phyloP scores from a whole-genome alignment of 1,140 invertebrate species.

The Agrilus planipennis region DNA sequence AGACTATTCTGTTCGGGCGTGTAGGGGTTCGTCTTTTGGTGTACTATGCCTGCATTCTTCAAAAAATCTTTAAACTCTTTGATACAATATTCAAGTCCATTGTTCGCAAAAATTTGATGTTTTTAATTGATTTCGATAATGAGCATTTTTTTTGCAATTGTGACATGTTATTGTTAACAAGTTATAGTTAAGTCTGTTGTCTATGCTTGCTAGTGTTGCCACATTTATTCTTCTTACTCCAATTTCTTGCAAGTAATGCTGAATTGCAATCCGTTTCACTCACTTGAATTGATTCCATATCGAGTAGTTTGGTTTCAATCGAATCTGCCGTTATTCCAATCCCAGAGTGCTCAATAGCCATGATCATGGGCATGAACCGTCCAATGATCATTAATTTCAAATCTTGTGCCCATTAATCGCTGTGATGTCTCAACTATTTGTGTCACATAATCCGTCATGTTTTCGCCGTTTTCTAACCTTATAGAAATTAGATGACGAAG shows the following conservation, averaged over 20 bases:
- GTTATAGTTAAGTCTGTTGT: constrained; percentile 12
- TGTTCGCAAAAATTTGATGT: constrained; percentile 25
- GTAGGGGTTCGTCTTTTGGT: constrained; percentile 23
- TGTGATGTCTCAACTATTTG: no score
- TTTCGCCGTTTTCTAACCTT: no score
- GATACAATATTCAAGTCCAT: constrained; percentile 1
- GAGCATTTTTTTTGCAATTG: constrained; percentile 29
- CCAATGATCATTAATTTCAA: no score
- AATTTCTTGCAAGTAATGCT: constrained; percentile 6
- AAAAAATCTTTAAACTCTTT: constrained; percentile 20
- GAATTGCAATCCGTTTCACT: background rate
- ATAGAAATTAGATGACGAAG: no score
- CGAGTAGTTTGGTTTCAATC: no score
- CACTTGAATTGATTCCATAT: no score
- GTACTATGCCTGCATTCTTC: constrained; percentile 18
- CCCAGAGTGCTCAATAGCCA: no score
- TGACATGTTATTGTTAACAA: constrained; percentile 21
- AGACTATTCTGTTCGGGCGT: constrained; percentile 35
- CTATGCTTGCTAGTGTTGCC: no score
- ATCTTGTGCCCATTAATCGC: no score
- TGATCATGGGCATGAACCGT: no score
- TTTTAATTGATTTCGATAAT: constrained; percentile 12
- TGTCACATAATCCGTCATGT: no score
- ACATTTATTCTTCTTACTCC: constrained; percentile 17
- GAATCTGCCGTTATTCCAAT: no score